Evolutionary conservation across 2,113 vertebrate genomes (phyloP), one percentile per base, ranked within the genome.

Genomic region (Pangasianodon hypophthalmus): DNA sequence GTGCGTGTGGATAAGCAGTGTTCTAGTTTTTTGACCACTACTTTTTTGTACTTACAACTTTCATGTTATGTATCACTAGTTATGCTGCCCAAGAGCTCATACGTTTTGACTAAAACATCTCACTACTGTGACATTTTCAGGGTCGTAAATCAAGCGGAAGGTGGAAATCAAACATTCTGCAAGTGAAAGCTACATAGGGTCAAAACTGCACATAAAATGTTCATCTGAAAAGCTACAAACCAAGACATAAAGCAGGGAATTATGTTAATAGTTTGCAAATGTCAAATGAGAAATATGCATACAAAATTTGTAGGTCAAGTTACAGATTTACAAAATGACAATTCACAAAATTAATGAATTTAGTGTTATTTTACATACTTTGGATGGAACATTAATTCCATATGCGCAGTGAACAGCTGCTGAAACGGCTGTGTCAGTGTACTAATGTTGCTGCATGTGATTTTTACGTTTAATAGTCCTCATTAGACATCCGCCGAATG

Each of bases 391-490:
- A 77, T 46, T 41, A 44, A 80, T 50, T 6, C 29, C 14, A 21
- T 54, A 19, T 52, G 50, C 13, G 48, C 1, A 1, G 37, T 6
- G 56, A 84, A 46, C 19, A 84, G 56, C 60, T 29, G 56, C 83
- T 41, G 54, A 62, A 62, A 81, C 5, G 46, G 3, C 29, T 81
- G 77, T 14, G 19, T 84, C 58, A 84, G 41, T 44, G 83, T 48
- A 18, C 83, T 44, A 44, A 60, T 62, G 46, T 29, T 32, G 10
- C 44, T 54, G 41, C 37, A 48, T n/a, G 58, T 29, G 21, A 62
- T 84, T 62, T 79, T 41, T 64, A 60, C 64, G 56, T 48, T 85
- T 64, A 85, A 67, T 67, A 85, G 58, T 46, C 58, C 83, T 85
- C 32, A 26, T 46, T 46, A 84, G 58, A 84, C 41, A 62, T 62